phyloP scores from a whole-genome alignment of 2,113 vertebrate genomes.

The Alces alces region DNA sequence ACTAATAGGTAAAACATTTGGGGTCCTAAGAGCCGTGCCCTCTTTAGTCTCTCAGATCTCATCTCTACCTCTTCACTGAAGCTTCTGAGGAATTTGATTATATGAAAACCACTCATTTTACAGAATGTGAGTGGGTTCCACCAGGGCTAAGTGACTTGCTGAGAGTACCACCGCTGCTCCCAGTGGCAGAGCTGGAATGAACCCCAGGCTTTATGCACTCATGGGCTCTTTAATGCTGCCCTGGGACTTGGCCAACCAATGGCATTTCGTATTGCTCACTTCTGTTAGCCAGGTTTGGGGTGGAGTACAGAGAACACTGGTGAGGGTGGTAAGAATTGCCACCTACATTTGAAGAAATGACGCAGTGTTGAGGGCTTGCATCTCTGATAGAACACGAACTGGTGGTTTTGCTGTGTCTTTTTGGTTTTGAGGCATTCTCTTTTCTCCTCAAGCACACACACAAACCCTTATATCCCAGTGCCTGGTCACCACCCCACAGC shows the following conservation, averaged over 20 bases:
- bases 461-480: not conserved
- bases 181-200: not conserved
- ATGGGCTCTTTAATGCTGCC: not conserved
- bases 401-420: not conserved
- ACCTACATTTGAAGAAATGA: not conserved
- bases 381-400: not conserved
- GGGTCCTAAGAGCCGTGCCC: not conserved
- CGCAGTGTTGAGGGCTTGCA: not conserved
- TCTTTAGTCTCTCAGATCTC: not conserved
- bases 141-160: not conserved
- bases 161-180: not conserved
- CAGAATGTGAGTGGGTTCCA: not conserved
- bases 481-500: not conserved
- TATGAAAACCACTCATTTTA: not conserved
- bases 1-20: not conserved
- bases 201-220: not conserved
- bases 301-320: not conserved
- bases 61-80: not conserved
- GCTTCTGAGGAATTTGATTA: not conserved
- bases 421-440: not conserved
- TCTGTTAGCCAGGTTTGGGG: not conserved
- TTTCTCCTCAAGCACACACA: not conserved
- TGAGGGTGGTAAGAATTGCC: not conserved
- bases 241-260: not conserved
- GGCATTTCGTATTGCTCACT: not conserved